Evolutionary conservation across 2,888 invertebrate species (phyloP), one percentile per base, ranked within the genome.

Genomic region (Celastrina argiolus): DNA sequence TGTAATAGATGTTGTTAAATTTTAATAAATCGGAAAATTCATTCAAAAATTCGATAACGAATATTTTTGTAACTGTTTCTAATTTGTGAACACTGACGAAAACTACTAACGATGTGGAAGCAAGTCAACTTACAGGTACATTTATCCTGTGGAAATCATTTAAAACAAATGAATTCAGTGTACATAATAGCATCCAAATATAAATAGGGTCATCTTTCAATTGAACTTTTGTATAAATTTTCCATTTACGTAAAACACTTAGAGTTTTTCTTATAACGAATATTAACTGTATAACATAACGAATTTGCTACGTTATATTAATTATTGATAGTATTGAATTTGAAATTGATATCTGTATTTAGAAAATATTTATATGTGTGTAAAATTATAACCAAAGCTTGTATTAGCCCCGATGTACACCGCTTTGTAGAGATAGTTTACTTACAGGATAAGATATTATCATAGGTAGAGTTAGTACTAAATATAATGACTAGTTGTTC

Each of bases 1-100:
- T 67, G 63, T 69, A 64, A 42, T 61, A 70, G 56, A 64, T 31
- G 39, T 59, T 63, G 26, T 65, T 56, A 31, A 28, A 67, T 61
- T 61, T 67, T 59, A 42, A 31, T 34, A 61, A 36, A 51, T 22
- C 18, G 51, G 22, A 41, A 63, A 59, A 58, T 56, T 56, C 39
- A 58, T 65, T 18, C 58, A 58, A 61, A 22, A 59, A 39, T 36
- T 61, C 61, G 36, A 36, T 61, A 51, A 51, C 22, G 6, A 26
- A 18, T 10, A 45, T 45, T 18, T 45, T 45, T 1, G 10, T 7
- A 51, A 51, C n/a, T 16, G 14, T 12, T 51, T 26, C 51, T 51
- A 12, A 12, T 45, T 45, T 45, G 18, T 45, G 3, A 45, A 45
- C 45, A 45, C 45, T 51, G 51, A 26, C 4, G 51, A 31, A 31